Conservation (phyloP, 2,797 vertebrate genomes). For the Garrulus glandarius region DNA sequence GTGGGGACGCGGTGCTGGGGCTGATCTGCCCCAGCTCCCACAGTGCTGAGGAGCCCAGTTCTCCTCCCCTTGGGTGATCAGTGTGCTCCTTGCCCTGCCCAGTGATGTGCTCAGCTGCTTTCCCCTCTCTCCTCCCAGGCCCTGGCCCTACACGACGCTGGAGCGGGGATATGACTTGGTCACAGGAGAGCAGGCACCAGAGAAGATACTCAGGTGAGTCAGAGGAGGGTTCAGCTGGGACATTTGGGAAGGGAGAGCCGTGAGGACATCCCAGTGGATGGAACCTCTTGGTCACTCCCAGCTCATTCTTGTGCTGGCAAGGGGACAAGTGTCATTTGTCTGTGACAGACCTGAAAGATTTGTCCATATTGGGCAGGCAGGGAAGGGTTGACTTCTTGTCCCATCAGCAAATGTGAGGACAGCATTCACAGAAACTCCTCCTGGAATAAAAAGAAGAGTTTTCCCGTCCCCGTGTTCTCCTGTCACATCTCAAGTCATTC, state of each 20-base stretch:
- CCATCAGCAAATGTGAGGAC: background rate
- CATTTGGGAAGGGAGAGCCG: background rate
- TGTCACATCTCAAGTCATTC: background rate
- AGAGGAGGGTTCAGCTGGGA: background rate
- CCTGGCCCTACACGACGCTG: slow-evolving; percentile 95
- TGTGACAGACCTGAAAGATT: background rate
- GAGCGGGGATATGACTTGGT: slow-evolving; percentile 97
- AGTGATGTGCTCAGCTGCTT: background rate
- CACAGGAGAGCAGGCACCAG: slow-evolving; percentile 94
- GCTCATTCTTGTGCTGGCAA: background rate
- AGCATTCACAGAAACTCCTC: background rate
- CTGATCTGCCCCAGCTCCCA: rapidly evolving
- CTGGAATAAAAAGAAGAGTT: background rate
- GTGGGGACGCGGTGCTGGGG: background rate
- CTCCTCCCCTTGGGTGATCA: rapidly evolving
- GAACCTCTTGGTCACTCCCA: background rate
- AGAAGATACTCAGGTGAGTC: slow-evolving; percentile 95
- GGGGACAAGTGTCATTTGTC: rapidly evolving
- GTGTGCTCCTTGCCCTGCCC: background rate
- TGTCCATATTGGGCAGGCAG: background rate
- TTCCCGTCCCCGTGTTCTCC: background rate
- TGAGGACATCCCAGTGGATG: background rate
- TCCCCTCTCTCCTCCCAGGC: slow-evolving; percentile 72
- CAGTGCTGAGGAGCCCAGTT: rapidly evolving
- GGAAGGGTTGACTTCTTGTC: background rate